phyloP scores from a whole-genome alignment of 1,140 invertebrate genomes.

The Drosophila pseudoobscura region DNA sequence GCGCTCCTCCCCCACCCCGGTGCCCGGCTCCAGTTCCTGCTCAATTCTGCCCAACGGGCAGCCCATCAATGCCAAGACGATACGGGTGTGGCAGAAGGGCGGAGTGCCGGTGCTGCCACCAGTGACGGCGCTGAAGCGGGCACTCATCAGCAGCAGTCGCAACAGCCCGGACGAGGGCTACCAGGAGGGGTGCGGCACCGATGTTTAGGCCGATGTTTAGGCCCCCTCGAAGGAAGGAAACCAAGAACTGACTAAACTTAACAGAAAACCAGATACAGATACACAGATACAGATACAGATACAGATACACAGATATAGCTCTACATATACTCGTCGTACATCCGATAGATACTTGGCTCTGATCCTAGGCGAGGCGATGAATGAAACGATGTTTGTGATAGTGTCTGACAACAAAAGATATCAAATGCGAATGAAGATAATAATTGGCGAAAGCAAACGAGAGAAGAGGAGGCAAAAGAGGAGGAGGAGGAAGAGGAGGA shows the following conservation, averaged over 20 bases:
- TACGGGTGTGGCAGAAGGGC: conserved; percentile 93
- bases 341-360: conserved; percentile 31
- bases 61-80: conserved; percentile 88
- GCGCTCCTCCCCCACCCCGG: conserved; percentile 48
- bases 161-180: conserved; percentile 95
- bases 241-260: conserved; percentile 76
- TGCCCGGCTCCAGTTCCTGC: conserved; percentile 60
- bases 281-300: background rate
- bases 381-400: conserved; percentile 70
- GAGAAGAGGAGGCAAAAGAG: background rate
- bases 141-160: conserved; percentile 89
- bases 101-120: conserved; percentile 91
- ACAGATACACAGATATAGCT: conserved; percentile 6
- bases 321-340: no score
- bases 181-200: conserved; percentile 95
- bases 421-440: conserved; percentile 72
- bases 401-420: conserved; percentile 81
- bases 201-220: conserved; percentile 93
- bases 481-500: background rate
- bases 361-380: conserved; percentile 53
- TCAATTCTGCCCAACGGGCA: conserved; percentile 77
- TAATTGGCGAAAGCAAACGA: conserved; percentile 52
- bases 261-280: conserved; percentile 25
- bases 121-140: conserved; percentile 90
- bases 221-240: conserved; percentile 1